Conservation (phyloP, 1,140 invertebrate species). For the Dreissena rostriformis region DNA sequence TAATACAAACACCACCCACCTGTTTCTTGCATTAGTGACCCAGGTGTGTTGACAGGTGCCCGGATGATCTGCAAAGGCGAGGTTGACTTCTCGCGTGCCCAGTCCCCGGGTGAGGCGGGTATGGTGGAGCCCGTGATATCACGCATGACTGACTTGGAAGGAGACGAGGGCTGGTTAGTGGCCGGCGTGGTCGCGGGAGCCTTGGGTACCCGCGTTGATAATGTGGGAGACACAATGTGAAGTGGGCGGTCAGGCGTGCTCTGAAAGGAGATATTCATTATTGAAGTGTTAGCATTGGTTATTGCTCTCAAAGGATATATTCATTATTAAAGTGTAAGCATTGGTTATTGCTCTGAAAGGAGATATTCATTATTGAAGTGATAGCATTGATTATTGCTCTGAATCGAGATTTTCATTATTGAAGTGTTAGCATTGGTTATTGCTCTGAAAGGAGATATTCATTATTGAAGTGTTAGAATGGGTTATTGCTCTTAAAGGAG, state of each 20-base stretch:
- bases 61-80: constrained; percentile 60
- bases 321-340: no score
- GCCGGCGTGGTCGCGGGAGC: constrained; percentile 68
- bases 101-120: constrained; percentile 19
- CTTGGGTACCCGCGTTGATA: constrained; percentile 65
- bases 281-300: no score
- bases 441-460: constrained; percentile 11
- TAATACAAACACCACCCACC: constrained; percentile 46
- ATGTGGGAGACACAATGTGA: constrained; percentile 64
- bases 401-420: no score
- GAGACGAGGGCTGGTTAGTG: constrained; percentile 54
- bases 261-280: neutral
- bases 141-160: constrained; percentile 45
- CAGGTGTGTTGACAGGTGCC: constrained; percentile 64
- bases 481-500: no score
- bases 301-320: no score
- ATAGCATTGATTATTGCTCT: no score
- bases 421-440: no score
- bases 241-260: constrained; percentile 33
- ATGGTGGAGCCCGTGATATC: constrained; percentile 23
- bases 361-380: neutral
- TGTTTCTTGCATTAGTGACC: constrained; percentile 55
- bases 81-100: constrained; percentile 34
- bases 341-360: constrained; percentile 23
- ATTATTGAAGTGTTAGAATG: no score